A percentile compares a stretch with the other conserved stretches of the same genome.
These are phyloP conservation scores for Notolabrus celidotus DNA, from an alignment of 2,797 vertebrate species.

Conservation along the genomic window DNA sequence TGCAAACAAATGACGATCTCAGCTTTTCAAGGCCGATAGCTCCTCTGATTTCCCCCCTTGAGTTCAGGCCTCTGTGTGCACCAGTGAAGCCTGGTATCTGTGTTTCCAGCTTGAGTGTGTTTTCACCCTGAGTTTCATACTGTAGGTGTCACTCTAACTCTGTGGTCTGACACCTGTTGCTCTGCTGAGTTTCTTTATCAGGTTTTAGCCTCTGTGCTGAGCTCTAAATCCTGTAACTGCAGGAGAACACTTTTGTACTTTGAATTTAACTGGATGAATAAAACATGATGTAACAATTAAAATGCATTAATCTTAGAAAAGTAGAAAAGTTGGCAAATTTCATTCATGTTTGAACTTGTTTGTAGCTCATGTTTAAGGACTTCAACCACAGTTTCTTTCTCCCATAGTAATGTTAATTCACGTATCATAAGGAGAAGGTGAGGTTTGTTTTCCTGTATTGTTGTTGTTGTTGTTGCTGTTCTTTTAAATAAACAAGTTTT, in stretches of 20 bases:
- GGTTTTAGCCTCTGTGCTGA: background rate
- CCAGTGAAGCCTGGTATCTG: too few species aligned
- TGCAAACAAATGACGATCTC: too few species aligned
- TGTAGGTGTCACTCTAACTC: slow-evolving; percentile 83
- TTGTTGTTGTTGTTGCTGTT: background rate
- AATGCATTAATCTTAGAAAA: background rate
- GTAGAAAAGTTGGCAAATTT: background rate
- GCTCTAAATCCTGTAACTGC: background rate
- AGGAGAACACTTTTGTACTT: background rate
- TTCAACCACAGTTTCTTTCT: too few species aligned
- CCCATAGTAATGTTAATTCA: too few species aligned
- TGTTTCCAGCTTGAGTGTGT: background rate
- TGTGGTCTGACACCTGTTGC: slow-evolving; percentile 83
- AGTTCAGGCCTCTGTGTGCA: background rate
- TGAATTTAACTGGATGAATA: too few species aligned
- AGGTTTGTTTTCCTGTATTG: background rate
- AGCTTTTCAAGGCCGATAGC: background rate
- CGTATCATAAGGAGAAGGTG: too few species aligned
- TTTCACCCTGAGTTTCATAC: slow-evolving; percentile 69
- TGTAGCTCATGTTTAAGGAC: background rate
- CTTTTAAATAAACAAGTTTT: background rate
- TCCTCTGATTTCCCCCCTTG: background rate
- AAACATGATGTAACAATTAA: background rate
- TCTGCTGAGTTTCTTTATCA: slow-evolving; percentile 32
- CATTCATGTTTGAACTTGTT: background rate